Evolutionary conservation across 35 echinoderm and acorn worm species (phyloP), one percentile per base, ranked within the genome.

Genomic region (Apostichopus parvimensis): DNA sequence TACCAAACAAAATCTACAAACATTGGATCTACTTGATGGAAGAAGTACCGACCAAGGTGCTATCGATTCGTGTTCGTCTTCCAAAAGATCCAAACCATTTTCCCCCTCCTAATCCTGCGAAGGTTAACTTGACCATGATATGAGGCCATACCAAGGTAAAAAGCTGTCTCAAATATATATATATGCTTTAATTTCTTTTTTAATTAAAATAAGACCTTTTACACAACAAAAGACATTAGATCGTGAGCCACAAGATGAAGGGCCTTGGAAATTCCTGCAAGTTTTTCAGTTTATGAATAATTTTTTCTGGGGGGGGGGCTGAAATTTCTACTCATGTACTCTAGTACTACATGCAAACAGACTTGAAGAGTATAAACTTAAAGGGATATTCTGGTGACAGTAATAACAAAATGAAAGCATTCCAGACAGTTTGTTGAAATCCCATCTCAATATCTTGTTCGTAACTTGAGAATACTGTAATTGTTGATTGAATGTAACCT

Each of bases 1-100:
- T 58, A 59, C 81, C 81, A 84, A 58, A 84, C 81, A 84, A 84
- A 82, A 75, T 58, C 57, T 59, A 84, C 81, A 84, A 84, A 84
- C 81, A 84, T 84, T 84, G 81, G 81, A 84, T 84, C 57, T 52
- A 84, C 81, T 84, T 84, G 79, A 17, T 11, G 6, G 79, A 34
- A 82, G 77, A 82, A 56, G 10, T 45, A 82, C 55, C 54, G 45
- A 82, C 34, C 64, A 68, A 68, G 55, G 79, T 55, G 79, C 34
- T 82, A 82, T 82, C 54, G 79, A 82, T 82, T 82, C 13, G 79
- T 14, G 25, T 14, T 68, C 64, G 18, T 68, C 64, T 45, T 68
- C 45, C 79, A 14, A 18, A 56, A 13, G n/a, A 82, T 18, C 45
- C 79, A 45, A 82, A 34, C 79, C 52, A 82, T 82, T 82, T n/a